Base-by-base conservation (phyloP, 2,888 invertebrate genomes). In the Tinea semifulvella region DNA sequence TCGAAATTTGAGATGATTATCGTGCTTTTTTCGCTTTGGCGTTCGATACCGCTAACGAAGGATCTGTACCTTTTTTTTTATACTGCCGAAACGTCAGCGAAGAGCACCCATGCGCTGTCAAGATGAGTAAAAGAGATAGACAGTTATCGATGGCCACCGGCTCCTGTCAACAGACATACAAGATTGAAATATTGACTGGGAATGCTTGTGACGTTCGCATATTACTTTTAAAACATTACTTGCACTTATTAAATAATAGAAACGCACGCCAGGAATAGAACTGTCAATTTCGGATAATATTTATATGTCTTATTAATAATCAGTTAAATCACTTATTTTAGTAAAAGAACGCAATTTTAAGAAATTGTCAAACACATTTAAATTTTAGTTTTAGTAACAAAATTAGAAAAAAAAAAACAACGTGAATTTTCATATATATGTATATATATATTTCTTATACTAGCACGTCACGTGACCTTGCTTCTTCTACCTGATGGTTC, bases 1-100 rank as follows among this genome's bases (percentile, higher is more conserved):
- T 51, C 65, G 79, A 77, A 77, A 63, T 67, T 63, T 69, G 63
- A 63, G 76, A 76, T 77, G 55, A 50, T 60, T 70, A 76, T 77
- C 77, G 59, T 8, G 56, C 55, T 60, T 63, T 65, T 68, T 64
- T 64, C 68, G 74, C 72, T 69, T 46, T 65, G 63, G 64, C 60
- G 58, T 20, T 59, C 65, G 62, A 63, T 63, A 67, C 69, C 72
- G 69, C 76, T 76, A 73, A 77, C 77, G 71, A 76, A 75, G 61
- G 60, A 56, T 51, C 62, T 57, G 59, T 61, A 71, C 71, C 73
- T 74, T 70, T 65, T 63, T 55, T 63, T 71, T 74, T 68, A 68
- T 56, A 53, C 58, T 54, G 56, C 55, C 22, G 40, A 40, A 50
- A 55, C 55, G 55, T 56, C 57, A 56, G 57, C 55, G 55, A 56